Conservation (phyloP, 2,797 vertebrate species). For the Crocidura indochinensis region DNA sequence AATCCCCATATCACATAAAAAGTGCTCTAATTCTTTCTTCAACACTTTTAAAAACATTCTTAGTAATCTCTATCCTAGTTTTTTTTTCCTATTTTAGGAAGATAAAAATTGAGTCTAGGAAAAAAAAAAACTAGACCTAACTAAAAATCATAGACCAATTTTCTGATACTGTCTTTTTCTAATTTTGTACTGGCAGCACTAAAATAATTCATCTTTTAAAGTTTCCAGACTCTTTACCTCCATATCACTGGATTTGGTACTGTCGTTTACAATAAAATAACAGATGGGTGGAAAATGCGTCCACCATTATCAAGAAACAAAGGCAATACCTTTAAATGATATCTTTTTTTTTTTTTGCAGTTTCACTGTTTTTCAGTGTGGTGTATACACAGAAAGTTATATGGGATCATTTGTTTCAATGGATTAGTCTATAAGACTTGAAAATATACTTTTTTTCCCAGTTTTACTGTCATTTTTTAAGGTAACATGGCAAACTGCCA, state of each 20-base stretch:
- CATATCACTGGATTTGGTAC: conserved; percentile 32
- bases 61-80: background rate
- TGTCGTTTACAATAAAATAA: conserved; percentile 50
- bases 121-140: conserved; percentile 26
- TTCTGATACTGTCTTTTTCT: background rate
- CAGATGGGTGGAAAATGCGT: conserved; percentile 15
- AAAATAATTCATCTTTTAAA: conserved; percentile 46
- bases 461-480: conserved; percentile 65
- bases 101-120: background rate
- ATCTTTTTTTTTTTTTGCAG: background rate
- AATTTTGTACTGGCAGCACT: conserved; percentile 40
- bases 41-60: background rate
- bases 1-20: conserved; percentile 6
- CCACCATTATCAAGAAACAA: background rate
- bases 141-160: background rate
- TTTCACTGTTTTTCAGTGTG: conserved; percentile 43
- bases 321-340: background rate
- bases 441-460: conserved; percentile 22
- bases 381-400: background rate
- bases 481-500: conserved; percentile 47
- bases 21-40: background rate
- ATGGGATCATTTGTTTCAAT: conserved; percentile 30
- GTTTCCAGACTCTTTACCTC: conserved; percentile 4
- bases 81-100: conserved; percentile 1
- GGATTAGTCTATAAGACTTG: conserved; percentile 26